Conservation (phyloP, 2,797 vertebrate species). For the Phataginus tricuspis region DNA sequence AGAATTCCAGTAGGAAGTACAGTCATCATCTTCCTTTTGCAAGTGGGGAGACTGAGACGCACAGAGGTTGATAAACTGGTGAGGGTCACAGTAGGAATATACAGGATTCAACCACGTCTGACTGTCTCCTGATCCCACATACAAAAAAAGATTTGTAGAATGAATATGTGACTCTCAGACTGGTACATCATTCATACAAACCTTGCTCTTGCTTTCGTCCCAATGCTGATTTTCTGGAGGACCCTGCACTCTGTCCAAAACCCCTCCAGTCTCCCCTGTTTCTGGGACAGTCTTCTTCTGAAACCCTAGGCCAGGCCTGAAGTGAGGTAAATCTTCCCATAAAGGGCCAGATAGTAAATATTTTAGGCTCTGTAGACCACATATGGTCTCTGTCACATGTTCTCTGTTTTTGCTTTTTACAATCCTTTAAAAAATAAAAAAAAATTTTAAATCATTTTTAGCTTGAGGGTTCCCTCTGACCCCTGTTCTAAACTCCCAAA, state of each 20-base stretch:
- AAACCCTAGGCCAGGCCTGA: neutral
- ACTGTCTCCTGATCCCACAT: neutral
- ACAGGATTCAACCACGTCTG: neutral
- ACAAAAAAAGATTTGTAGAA: neutral
- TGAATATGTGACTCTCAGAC: neutral
- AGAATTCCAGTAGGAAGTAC: neutral
- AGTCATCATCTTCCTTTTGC: neutral
- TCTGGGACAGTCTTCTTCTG: neutral
- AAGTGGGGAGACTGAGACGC: neutral
- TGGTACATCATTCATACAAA: neutral
- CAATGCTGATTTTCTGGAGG: neutral
- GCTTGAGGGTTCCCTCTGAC: slow-evolving; percentile 19
- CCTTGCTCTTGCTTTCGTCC: neutral
- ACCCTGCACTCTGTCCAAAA: neutral
- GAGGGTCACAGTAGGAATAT: neutral
- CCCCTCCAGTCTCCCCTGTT: neutral
- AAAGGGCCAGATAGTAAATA: neutral
- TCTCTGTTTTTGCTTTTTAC: neutral
- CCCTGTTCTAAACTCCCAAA: neutral
- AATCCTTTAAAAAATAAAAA: slow-evolving; percentile 31
- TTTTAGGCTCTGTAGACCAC: neutral
- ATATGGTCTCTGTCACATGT: neutral
- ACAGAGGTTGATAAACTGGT: neutral
- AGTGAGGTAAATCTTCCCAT: neutral
- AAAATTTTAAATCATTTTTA: neutral